Evolutionary conservation across 2,113 vertebrate species (phyloP), one percentile per base, ranked within the genome.

Genomic region (Peromyscus californicus): DNA sequence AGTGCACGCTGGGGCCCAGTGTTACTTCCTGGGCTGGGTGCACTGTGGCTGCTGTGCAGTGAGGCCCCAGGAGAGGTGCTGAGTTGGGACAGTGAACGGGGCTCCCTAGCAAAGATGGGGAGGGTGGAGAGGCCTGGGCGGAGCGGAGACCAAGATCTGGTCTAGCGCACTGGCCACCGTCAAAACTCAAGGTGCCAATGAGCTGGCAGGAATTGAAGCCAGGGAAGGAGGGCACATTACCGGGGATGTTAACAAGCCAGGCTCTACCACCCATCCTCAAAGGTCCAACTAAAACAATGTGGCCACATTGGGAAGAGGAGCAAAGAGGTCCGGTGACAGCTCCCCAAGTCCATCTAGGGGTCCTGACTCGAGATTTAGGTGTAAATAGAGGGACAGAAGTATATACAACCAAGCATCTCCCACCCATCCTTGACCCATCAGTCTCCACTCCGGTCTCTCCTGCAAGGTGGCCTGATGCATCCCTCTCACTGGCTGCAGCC

Each of bases 181-280:
- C 12, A 39, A 65, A 92, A 57, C 39, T n/a, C 48, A 0, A 5
- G 11, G 31, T 59, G 39, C 22, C 13, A 10, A 67, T 29, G 63
- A 3, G 2, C 3, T 0, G 22, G 4, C 3, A 3, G 69, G 24
- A 39, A 5, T 69, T 1, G 51, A 26, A 24, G 11, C 72, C 36
- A 1, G 48, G 33, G 67, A 17, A 42, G 15, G 0, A 3, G 54
- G 72, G 3, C 54, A 4, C 45, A 22, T 42, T 9, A 48, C 29
- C 29, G 45, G 83, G 61, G 59, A 29, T 63, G 59, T 48, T 48
- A 45, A 36, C 42, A 67, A 51, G 45, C 29, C 85, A 54, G 65
- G 22, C 45, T 70, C 65, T 13, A 69, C 48, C 33, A 54, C 48
- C 45, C 61, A 36, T 85, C 84, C 63, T 48, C 42, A 51, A 33